phyloP scores from a whole-genome alignment of 2,888 invertebrate genomes.

The Drosophila kuntzei region DNA sequence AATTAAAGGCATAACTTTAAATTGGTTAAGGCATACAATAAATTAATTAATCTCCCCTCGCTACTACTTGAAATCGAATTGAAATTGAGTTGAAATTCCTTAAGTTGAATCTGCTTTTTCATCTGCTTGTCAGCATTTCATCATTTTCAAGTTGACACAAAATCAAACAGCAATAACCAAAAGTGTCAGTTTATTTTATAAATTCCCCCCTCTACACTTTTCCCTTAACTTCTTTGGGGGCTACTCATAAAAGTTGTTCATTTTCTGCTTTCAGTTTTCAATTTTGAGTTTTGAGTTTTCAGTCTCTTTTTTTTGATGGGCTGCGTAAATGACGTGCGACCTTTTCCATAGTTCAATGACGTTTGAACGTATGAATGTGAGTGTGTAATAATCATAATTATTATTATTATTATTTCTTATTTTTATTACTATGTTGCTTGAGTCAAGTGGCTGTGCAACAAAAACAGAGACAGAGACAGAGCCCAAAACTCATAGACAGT shows the following conservation, averaged over 20 bases:
- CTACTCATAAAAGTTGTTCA: conserved; percentile 51
- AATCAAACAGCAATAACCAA: conserved; percentile 58
- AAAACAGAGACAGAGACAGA: too few relatives aligned
- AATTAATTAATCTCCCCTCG: not conserved
- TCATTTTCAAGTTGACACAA: conserved; percentile 66
- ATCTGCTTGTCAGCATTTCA: conserved; percentile 62
- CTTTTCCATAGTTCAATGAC: conserved; percentile 81
- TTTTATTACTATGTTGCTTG: conserved; percentile 60
- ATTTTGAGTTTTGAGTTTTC: conserved; percentile 33
- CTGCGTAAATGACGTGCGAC: conserved; percentile 59
- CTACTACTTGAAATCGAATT: too few relatives aligned
- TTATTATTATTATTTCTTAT: conserved; percentile 65
- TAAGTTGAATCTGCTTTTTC: conserved; percentile 33
- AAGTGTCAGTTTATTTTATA: conserved; percentile 57
- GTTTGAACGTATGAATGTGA: conserved; percentile 46
- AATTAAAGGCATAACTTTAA: not conserved
- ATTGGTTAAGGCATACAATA: not conserved
- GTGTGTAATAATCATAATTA: conserved; percentile 63
- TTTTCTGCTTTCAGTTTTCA: conserved; percentile 36
- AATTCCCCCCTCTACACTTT: not conserved
- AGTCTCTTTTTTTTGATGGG: conserved; percentile 43
- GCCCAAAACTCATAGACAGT: conserved; percentile 51
- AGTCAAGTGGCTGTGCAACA: conserved; percentile 62
- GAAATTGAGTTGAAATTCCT: conserved; percentile 46
- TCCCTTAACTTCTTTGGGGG: conserved; percentile 6